Evolutionary conservation across 2,888 invertebrate species (phyloP), one percentile per base, ranked within the genome.

Genomic region (Dasysyrphus albostriatus): DNA sequence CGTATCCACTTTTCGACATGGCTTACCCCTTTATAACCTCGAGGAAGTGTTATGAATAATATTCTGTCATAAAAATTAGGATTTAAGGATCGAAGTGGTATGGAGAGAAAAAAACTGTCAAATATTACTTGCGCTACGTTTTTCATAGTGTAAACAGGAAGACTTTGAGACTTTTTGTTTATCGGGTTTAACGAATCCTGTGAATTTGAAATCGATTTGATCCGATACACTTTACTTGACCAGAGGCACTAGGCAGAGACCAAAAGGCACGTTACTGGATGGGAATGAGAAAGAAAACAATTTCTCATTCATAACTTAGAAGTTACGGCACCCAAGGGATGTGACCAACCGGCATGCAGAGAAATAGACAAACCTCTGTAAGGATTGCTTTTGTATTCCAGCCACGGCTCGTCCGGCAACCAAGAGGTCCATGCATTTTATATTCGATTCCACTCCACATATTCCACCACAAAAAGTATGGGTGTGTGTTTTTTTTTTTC

Each of bases 281-380:
- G 29, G 44, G 34, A 39, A 32, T 12, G 49, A 73, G 83, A 88
- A 58, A 58, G 56, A 88, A 90, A 91, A 91, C 90, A 91, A 91
- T 92, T 91, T 91, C 90, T 91, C 92, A 92, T 92, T 92, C 92
- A 92, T 92, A 92, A 92, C 92, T 92, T 90, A 91, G 90, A 90
- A 90, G 90, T 91, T 91, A 92, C 92, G 91, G 90, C 90, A 91
- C 92, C 91, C 92, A 63, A 80, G 92, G 92, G 92, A 92, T 89
- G 87, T 78, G 87, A 78, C 82, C 82, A 49, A 77, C 63, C 77
- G 44, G 49, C 73, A n/a, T n/a, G n/a, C n/a, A 70, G 79, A 5
- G 58, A 29, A 44, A 24, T 73, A 65, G 65, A 47, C 61, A 65
- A 54, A 47, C 47, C 51, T 81, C n/a, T 1, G 16, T 16, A 47